Conservation (phyloP, 2,797 vertebrate species). For the Myotis myotis region DNA sequence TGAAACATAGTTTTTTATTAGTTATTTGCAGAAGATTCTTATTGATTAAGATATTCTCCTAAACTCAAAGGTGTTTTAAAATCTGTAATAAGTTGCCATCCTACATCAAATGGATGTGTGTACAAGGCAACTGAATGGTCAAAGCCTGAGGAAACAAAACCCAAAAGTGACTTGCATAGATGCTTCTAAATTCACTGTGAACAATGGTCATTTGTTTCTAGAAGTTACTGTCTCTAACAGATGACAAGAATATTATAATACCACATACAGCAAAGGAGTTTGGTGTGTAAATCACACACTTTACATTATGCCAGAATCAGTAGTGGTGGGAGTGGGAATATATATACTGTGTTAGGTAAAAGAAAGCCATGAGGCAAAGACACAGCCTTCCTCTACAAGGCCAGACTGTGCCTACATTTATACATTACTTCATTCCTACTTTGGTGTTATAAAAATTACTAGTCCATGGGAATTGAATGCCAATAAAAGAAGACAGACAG, state of each 20-base stretch:
- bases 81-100: not conserved
- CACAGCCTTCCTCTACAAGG: not conserved
- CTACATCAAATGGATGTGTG: not conserved
- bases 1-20: not conserved
- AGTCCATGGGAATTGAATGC: not conserved
- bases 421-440: not conserved
- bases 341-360: not conserved
- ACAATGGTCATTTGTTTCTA: not conserved
- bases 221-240: not conserved
- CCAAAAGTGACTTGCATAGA: not conserved
- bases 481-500: not conserved
- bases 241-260: not conserved
- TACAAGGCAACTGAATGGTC: not conserved
- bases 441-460: not conserved
- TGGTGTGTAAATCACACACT: not conserved
- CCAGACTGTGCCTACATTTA: not conserved
- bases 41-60: slow-evolving; percentile 14
- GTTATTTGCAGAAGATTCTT: slow-evolving; percentile 12
- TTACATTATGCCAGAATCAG: not conserved
- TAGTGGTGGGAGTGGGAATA: not conserved
- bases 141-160: not conserved
- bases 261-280: not conserved
- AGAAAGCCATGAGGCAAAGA: not conserved
- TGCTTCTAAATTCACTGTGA: not conserved
- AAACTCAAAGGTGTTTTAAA: not conserved